Base-by-base conservation (phyloP, 2,888 invertebrate species). In the Balanococcus diminutus region DNA sequence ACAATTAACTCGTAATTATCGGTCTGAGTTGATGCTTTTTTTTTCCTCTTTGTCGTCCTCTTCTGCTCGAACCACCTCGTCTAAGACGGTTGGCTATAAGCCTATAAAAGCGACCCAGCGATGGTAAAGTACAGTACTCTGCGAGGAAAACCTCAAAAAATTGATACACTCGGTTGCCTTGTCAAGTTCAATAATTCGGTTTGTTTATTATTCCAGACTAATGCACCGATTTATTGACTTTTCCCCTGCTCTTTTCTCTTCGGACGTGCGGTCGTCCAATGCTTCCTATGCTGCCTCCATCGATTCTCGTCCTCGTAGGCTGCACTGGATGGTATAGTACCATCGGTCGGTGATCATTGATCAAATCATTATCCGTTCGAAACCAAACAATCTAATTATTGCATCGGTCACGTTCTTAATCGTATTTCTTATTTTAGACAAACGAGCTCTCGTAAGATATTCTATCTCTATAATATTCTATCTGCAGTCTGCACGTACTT, bases 301-400 rank as follows among this genome's bases (percentile, higher is more conserved):
- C n/a, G n/a, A n/a, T n/a, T n/a, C n/a, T n/a, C n/a, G n/a, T n/a
- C n/a, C n/a, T n/a, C n/a, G n/a, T n/a, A n/a, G n/a, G n/a, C n/a
- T n/a, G n/a, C n/a, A n/a, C n/a, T n/a, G n/a, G n/a, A n/a, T n/a
- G n/a, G n/a, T n/a, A n/a, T n/a, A n/a, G n/a, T n/a, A n/a, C n/a
- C n/a, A n/a, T n/a, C n/a, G 56, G 5, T 19, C 56, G 8, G 31
- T 31, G 9, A 72, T 28, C 31, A 25, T 72, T 31, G 16, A 22
- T 56, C 22, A 56, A 56, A 82, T 82, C 82, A 46, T 82, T 42
- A 42, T 1, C 31, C 61, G 25, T 83, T 56, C 82, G n/a, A 83
- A 61, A 83, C 82, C 82, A 83, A 83, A 83, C 82, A 83, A 83
- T 83, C 82, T 83, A 83, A 83, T 83, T 83, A 83, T 83, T 83